These are phyloP conservation scores for Argyrosomus regius DNA, from an alignment of 2,797 vertebrate species.

Conservation along the genomic window DNA sequence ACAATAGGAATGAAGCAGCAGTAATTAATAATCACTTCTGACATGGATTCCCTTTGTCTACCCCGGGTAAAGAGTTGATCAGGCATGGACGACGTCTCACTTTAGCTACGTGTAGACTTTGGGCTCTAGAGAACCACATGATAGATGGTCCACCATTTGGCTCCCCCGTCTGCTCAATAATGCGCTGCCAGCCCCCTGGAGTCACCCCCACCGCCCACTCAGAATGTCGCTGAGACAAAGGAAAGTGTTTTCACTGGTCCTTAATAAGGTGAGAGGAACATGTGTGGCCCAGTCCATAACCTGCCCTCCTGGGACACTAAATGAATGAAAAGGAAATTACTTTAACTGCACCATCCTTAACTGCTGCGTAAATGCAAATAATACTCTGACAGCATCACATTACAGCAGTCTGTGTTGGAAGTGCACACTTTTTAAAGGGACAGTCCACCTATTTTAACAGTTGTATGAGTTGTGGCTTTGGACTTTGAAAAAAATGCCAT, in stretches of 20 bases:
- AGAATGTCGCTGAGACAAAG: slow-evolving; percentile 72
- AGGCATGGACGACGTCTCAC: slow-evolving; percentile 17
- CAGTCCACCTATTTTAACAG: neutral
- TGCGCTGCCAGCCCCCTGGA: slow-evolving; percentile 33
- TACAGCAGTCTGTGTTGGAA: neutral
- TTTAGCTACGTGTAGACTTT: slow-evolving; percentile 7
- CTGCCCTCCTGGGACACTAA: slow-evolving; percentile 50
- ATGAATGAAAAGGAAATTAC: slow-evolving; percentile 54
- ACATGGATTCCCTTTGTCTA: slow-evolving; percentile 26
- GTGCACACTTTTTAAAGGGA: neutral
- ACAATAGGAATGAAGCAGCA: neutral
- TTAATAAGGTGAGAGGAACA: slow-evolving; percentile 65
- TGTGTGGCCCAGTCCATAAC: slow-evolving; percentile 62
- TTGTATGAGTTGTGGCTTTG: neutral
- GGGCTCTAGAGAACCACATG: slow-evolving; percentile 28
- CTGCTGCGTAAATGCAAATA: slow-evolving; percentile 17
- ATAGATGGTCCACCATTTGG: slow-evolving; percentile 60
- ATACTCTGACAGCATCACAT: neutral
- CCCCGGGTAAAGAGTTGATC: slow-evolving; percentile 18
- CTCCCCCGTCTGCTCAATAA: slow-evolving; percentile 65
- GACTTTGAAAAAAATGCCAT: neutral
- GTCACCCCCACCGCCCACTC: neutral
- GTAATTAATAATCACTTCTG: slow-evolving; percentile 9
- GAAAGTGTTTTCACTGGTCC: slow-evolving; percentile 70
- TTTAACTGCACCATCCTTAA: slow-evolving; percentile 46